Evolutionary conservation across 2,888 invertebrate genomes (phyloP), one percentile per base, ranked within the genome.

Genomic region (Drosophila anomalipes): DNA sequence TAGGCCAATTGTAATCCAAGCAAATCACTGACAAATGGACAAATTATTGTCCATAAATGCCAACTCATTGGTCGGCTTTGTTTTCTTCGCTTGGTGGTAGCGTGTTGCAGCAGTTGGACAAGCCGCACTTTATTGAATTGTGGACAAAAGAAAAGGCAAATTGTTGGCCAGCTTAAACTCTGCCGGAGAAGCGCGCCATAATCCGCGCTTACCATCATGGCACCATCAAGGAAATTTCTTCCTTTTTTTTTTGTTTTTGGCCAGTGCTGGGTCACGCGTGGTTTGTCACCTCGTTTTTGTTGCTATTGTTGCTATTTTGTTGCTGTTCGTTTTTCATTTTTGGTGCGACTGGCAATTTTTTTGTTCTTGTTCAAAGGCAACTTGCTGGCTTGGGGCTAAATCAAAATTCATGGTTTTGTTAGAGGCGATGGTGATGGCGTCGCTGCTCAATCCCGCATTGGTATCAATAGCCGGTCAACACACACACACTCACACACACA

Each of bases 351-450:
- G 64, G 59, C 54, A 64, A 64, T 19, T 68, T 72, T 70, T 41
- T 60, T 70, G 39, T 39, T 61, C 22, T 54, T 51, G 39, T 59
- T 33, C 30, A n/a, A 19, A 12, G n/a, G 22, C 35, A 57, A 54
- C 63, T 53, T 22, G 53, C 28, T 30, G 68, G 70, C 67, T 71
- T 60, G 65, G 70, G 77, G 77, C 82, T 90, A 91, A 92, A 92
- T 92, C 92, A 92, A 91, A 92, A 92, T 91, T 90, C 92, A 92
- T 91, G 92, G 91, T 86, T 89, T 86, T 81, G 82, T 86, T 78
- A 68, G 83, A 71, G 72, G 68, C 58, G 44, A 47, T 47, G 47
- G 47, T 22, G 4, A 41, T 37, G 37, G 56, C 69, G 78, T 59
- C 33, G 66, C 59, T 69, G 72, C 68, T 82, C 83, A 79, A 82